Evolutionary conservation across 2,888 invertebrate species (phyloP), one percentile per base, ranked within the genome.

Genomic region (Leucoma salicis): DNA sequence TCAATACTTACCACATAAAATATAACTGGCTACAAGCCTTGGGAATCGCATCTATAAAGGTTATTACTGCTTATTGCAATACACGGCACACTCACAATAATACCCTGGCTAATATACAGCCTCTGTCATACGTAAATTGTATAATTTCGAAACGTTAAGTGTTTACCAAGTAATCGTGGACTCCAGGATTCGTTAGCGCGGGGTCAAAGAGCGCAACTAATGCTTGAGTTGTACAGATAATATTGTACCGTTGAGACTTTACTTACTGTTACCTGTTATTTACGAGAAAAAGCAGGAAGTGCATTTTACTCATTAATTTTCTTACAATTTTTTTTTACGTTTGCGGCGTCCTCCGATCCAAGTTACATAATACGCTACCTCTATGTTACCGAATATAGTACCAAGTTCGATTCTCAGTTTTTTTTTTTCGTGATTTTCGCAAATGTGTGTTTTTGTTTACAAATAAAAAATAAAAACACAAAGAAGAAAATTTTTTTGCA

Each of bases 181-280:
- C 34, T 39, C 15, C 24, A 37, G 41, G 56, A 53, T 60, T 58
- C 61, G 61, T 60, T 58, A 60, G 57, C 39, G 32, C 1, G 5
- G 39, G 61, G 48, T 56, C 57, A 60, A 14, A 53, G 61, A 13
- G 21, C 42, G 14, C 21, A n/a, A 14, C 14, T 25, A 14, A 35
- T 14, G 7, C 21, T 28, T 13, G 33, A 33, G 8, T 21, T 21
- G 32, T 14, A 11, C 14, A 31, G 24, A 35, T 36, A 42, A 36
- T 36, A 31, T 8, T 8, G 32, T 28, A 14, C 1, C 13, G 3
- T 14, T 14, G 14, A 29, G 29, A 13, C 10, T 29, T 27, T 27
- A 21, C 7, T 5, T 21, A 21, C 1, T 1, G 21, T 1, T 21
- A 16, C 16, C 3, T 4, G 8, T 8, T 21, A 21, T 21, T 21